These are phyloP conservation scores for Gambusia holbrooki DNA, from an alignment of 2,113 vertebrate genomes.

Conservation along the genomic window DNA sequence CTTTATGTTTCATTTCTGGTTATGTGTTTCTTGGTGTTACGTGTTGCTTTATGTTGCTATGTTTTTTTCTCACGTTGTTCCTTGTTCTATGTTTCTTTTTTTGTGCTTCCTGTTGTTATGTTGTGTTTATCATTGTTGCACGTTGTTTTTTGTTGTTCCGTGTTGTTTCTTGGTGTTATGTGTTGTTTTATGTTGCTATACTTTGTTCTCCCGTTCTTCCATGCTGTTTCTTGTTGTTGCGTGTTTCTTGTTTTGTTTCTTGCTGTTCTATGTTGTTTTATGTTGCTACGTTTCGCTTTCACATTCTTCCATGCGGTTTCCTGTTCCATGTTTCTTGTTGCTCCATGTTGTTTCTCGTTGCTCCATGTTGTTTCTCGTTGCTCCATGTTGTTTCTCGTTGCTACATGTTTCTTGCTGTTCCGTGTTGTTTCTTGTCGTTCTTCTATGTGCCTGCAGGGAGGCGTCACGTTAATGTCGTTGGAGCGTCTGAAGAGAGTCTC, in stretches of 20 bases:
- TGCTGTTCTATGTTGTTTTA: constrained; percentile 34
- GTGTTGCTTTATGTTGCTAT: too few relatives aligned
- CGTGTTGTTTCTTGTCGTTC: background rate
- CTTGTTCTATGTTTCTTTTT: too few relatives aligned
- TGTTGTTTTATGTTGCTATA: constrained; percentile 35
- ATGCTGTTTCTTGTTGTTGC: background rate
- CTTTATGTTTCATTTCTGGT: background rate
- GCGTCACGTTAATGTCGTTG: constrained; percentile 82
- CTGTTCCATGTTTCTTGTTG: background rate
- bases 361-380: too few relatives aligned
- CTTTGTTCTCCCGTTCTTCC: too few relatives aligned
- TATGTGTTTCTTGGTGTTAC: background rate
- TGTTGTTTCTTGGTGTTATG: too few relatives aligned
- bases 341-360: background rate
- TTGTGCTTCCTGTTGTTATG: background rate
- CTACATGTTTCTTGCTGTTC: background rate
- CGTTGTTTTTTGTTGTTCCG: too few relatives aligned
- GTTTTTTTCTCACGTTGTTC: too few relatives aligned
- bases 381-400: background rate
- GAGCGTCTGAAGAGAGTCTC: constrained; percentile 88
- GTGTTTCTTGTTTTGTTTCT: background rate
- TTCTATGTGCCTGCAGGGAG: constrained; percentile 81
- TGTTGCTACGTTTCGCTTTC: constrained; percentile 36
- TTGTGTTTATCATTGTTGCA: too few relatives aligned
- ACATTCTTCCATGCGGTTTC: background rate